phyloP scores from a whole-genome alignment of 2,888 invertebrate genomes.

The Ormyrus rosae region DNA sequence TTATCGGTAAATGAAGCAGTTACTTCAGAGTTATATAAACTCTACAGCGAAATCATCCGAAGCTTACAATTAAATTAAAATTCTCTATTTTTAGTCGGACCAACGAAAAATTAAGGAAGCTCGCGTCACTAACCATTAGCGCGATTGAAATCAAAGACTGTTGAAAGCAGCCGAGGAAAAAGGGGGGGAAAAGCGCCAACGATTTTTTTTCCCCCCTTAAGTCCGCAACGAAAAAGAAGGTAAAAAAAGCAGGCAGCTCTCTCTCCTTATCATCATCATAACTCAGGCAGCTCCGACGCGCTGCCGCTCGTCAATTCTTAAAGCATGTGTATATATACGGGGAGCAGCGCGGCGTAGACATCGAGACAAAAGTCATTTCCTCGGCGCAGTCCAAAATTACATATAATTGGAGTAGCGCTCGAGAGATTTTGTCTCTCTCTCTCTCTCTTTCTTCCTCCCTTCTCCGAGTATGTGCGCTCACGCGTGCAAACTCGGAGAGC shows the following conservation, averaged over 20 bases:
- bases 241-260: constrained; percentile 4
- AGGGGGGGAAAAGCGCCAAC: constrained; percentile 17
- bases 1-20: too few species aligned
- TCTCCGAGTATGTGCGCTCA: constrained; percentile 27
- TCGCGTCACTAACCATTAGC: too few species aligned
- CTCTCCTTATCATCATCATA: constrained; percentile 36
- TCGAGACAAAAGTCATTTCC: constrained; percentile 58
- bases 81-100: too few species aligned
- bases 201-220: neutral
- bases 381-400: constrained; percentile 57
- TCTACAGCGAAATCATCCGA: too few species aligned
- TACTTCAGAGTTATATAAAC: too few species aligned
- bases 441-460: constrained; percentile 46
- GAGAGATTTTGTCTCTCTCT: constrained; percentile 47
- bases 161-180: neutral
- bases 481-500: constrained; percentile 48
- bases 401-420: constrained; percentile 56
- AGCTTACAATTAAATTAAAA: too few species aligned
- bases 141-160: too few species aligned
- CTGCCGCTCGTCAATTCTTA: constrained; percentile 43
- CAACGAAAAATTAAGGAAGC: too few species aligned
- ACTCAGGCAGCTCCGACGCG: constrained; percentile 25
- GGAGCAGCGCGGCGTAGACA: constrained; percentile 43
- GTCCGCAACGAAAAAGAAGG: constrained; percentile 9
- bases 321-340: constrained; percentile 13